These are phyloP conservation scores for Tupiocoris notatus DNA, from an alignment of 2,888 invertebrate species.

Conservation along the genomic window DNA sequence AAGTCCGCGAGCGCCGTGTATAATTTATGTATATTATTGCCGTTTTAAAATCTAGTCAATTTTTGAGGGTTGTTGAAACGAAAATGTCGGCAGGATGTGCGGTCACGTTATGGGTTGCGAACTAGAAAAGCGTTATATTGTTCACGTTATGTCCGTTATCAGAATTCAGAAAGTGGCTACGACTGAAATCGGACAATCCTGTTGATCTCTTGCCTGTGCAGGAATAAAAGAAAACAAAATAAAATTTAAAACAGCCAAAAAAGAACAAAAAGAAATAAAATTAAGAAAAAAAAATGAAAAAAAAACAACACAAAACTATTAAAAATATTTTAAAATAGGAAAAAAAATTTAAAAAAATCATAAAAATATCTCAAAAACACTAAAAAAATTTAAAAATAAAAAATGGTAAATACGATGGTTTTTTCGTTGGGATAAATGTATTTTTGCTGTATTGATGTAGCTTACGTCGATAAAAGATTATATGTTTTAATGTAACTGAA, in stretches of 20 bases:
- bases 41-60: no score
- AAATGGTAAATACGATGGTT: neutral
- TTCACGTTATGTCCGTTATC: no score
- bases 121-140: neutral
- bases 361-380: constrained; percentile 6
- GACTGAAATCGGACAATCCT: no score
- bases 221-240: neutral
- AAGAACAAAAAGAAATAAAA: constrained; percentile 14
- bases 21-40: no score
- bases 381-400: neutral
- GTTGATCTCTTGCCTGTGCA: no score
- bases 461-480: neutral
- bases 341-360: constrained; percentile 20
- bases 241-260: constrained; percentile 16
- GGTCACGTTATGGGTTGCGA: no score
- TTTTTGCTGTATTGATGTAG: neutral
- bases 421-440: neutral
- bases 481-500: neutral
- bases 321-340: constrained; percentile 1
- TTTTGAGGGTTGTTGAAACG: no score
- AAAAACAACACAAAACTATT: neutral
- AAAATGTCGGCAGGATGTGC: no score
- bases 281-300: constrained; percentile 20
- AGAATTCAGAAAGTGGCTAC: no score
- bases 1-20: no score